phyloP scores from a whole-genome alignment of 2,113 vertebrate species.

The Toxotes chatareus region DNA sequence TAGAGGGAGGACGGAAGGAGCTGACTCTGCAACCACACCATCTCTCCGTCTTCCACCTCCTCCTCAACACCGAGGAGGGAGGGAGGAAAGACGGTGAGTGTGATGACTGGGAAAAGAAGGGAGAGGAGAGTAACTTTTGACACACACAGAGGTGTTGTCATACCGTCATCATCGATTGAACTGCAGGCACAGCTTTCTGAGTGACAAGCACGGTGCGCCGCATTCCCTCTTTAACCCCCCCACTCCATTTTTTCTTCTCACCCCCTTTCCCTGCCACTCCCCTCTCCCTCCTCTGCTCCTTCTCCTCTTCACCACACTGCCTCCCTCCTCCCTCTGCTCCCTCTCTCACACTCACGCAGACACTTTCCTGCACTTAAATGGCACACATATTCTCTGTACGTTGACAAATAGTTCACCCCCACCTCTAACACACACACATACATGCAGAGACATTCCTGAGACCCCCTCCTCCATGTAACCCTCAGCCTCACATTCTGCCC shows the following conservation, averaged over 20 bases:
- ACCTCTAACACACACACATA: conserved; percentile 22
- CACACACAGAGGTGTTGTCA: conserved; percentile 73
- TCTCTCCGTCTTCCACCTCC: conserved; percentile 40
- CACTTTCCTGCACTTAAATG: conserved; percentile 45
- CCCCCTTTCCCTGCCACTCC: background rate
- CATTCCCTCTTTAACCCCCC: conserved; percentile 36
- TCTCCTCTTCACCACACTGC: conserved; percentile 5
- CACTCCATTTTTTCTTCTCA: background rate
- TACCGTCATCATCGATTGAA: conserved; percentile 70
- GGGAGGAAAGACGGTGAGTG: conserved; percentile 22
- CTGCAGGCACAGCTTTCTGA: conserved; percentile 69
- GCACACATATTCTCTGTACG: conserved; percentile 37
- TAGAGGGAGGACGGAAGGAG: conserved; percentile 62
- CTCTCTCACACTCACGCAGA: conserved; percentile 34
- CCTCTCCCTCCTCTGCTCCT: background rate
- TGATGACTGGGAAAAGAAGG: conserved; percentile 36
- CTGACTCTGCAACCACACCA: conserved; percentile 72
- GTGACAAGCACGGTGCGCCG: conserved; percentile 58
- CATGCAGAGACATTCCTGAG: conserved; percentile 66
- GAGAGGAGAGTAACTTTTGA: conserved; percentile 64
- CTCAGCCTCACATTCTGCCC: conserved; percentile 64
- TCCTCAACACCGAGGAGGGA: conserved; percentile 37
- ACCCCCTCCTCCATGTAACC: conserved; percentile 64
- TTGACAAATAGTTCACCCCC: conserved; percentile 53
- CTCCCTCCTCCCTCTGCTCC: conserved; percentile 13